A percentile compares a stretch with the other conserved stretches of the same genome.
These are phyloP conservation scores for Danio tinwini DNA, from an alignment of 2,797 vertebrate species.

Conservation along the genomic window DNA sequence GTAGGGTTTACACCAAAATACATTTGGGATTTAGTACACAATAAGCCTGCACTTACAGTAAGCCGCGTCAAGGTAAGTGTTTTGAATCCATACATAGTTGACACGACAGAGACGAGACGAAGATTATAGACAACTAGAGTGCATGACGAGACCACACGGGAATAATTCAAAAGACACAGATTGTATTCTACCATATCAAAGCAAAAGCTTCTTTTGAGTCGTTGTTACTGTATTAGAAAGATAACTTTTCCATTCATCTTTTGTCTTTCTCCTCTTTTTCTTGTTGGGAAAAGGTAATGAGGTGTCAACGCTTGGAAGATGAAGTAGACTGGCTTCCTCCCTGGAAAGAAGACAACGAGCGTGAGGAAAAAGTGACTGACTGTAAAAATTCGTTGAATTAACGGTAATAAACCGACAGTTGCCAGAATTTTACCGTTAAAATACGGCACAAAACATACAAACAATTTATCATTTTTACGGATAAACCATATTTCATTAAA, in stretches of 20 bases:
- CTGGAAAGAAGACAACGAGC: slow-evolving; percentile 66
- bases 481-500: no score
- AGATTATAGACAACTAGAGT: neutral
- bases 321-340: slow-evolving; percentile 92
- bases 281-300: slow-evolving; percentile 60
- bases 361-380: neutral
- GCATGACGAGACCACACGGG: neutral
- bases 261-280: slow-evolving; percentile 63
- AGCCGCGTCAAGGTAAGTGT: neutral
- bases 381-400: no score
- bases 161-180: slow-evolving; percentile 65
- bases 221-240: slow-evolving; percentile 75
- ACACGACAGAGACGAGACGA: slow-evolving; percentile 16
- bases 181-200: slow-evolving; percentile 78
- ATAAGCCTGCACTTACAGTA: neutral
- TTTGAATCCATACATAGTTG: neutral
- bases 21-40: slow-evolving; percentile 8
- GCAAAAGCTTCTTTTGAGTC: slow-evolving; percentile 60
- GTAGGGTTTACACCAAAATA: neutral
- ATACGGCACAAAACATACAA: no score
- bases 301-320: slow-evolving; percentile 90
- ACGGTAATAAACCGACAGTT: no score
- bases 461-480: no score
- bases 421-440: no score
- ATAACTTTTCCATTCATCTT: slow-evolving; percentile 63